Evolutionary conservation across 2,888 invertebrate species (phyloP), one percentile per base, ranked within the genome.

Genomic region (Therioaphis trifolii): DNA sequence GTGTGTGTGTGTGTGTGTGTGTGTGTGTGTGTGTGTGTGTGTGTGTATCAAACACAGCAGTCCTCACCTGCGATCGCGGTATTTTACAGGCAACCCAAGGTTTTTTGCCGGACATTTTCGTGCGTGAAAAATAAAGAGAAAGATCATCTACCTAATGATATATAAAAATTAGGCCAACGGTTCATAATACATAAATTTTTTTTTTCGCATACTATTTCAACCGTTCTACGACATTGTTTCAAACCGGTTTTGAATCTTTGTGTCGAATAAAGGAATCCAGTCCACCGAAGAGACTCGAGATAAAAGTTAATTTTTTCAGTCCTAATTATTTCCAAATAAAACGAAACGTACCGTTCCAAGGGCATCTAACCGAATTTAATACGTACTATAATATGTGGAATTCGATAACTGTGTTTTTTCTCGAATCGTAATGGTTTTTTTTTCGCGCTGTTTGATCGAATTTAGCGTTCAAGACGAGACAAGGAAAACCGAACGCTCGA

Each of bases 311-410:
- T 29, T 58, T 5, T 43, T 58, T 61, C 18, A 58, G 49, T 52
- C 29, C 21, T 49, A 35, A 77, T 77, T 66, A 49, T 49, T 77
- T 77, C 49, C 66, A 29, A 66, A 66, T 66, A 77, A 66, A 66
- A 77, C 0, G 14, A 46, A 49, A 77, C 46, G 21, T 21, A 76
- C 14, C 27, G 63, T 63, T 21, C 29, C 61, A 63, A 76, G 61
- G 63, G 63, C 61, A n/a, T 58, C n/a, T 21, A 21, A n/a, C 11
- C 35, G 35, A 35, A 35, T n/a, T n/a, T n/a, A n/a, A n/a, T 35
- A 35, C 3, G 7, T 35, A 35, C 35, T 7, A 35, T 7, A 35
- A 7, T n/a, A n/a, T n/a, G n/a, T n/a, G n/a, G n/a, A n/a, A n/a
- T n/a, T n/a, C n/a, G n/a, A n/a, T n/a, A 35, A 35, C 35, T 3